Conservation (phyloP, 2,888 invertebrate genomes). For the Hydropsyche betteni region DNA sequence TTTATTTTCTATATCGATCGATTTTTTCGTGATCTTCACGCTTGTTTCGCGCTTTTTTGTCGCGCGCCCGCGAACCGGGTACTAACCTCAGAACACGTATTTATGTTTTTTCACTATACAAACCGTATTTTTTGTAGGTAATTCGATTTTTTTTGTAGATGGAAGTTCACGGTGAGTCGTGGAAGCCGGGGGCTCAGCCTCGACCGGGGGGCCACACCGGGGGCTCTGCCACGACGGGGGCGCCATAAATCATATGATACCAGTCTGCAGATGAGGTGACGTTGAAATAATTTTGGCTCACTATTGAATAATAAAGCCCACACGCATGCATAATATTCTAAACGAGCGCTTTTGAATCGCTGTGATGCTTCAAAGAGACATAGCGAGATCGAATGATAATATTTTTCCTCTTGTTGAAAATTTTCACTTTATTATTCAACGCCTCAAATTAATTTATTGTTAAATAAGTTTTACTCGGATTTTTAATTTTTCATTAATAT, state of each 20-base stretch:
- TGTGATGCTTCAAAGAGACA: too few species aligned
- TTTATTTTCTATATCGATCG: neutral
- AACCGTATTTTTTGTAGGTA: too few species aligned
- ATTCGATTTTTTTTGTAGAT: too few species aligned
- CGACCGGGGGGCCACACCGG: neutral
- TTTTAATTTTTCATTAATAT: too few species aligned
- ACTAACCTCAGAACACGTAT: too few species aligned
- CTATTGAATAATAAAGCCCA: conserved; percentile 24
- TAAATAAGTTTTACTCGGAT: too few species aligned
- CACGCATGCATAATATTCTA: conserved; percentile 1
- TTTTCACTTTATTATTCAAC: too few species aligned
- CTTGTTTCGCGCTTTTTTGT: conserved; percentile 15
- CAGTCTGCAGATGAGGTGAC: conserved; percentile 16
- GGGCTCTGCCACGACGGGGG: conserved; percentile 3
- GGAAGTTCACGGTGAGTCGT: neutral
- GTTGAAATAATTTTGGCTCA: conserved; percentile 25
- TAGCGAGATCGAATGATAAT: too few species aligned
- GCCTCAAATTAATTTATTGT: too few species aligned
- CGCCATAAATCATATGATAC: conserved; percentile 7
- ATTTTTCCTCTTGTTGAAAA: too few species aligned
- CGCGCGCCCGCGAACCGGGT: neutral
- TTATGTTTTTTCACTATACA: too few species aligned
- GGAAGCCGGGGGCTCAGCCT: neutral
- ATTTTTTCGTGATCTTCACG: conserved; percentile 18
- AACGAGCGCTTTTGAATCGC: too few species aligned